A percentile compares a stretch with the other conserved stretches of the same genome.
phyloP scores from a whole-genome alignment of 1,140 invertebrate genomes.

The Anthonomus grandis region DNA sequence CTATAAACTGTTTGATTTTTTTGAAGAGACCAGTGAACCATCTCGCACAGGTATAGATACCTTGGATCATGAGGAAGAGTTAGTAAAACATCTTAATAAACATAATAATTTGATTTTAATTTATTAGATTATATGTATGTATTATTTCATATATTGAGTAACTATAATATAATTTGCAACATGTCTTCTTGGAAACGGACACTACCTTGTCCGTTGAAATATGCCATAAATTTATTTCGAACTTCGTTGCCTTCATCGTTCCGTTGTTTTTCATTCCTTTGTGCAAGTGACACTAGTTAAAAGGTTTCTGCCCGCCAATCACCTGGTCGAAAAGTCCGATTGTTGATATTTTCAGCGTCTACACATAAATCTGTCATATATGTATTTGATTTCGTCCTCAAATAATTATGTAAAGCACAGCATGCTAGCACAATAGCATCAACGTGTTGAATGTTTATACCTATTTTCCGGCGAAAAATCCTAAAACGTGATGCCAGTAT shows the following conservation, averaged over 20 bases:
- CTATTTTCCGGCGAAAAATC: conserved; percentile 38
- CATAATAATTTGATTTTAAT: neutral
- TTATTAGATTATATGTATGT: too few species aligned
- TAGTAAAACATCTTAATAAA: neutral
- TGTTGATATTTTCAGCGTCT: conserved; percentile 16
- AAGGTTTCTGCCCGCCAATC: too few species aligned
- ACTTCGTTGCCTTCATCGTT: conserved; percentile 8
- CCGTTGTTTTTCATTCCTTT: conserved; percentile 7
- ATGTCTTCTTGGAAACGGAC: too few species aligned
- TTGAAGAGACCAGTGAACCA: conserved; percentile 10
- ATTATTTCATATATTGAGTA: conserved; percentile 1
- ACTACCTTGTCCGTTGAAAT: too few species aligned
- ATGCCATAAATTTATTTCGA: too few species aligned
- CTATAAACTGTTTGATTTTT: conserved; percentile 8
- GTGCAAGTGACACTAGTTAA: conserved; percentile 8
- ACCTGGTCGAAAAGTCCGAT: conserved; percentile 14
- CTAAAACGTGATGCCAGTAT: conserved; percentile 46
- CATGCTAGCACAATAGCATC: conserved; percentile 22
- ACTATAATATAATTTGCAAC: too few species aligned
- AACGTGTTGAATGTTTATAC: conserved; percentile 11
- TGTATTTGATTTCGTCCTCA: conserved; percentile 3
- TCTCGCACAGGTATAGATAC: conserved; percentile 5
- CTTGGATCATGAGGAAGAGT: conserved; percentile 1
- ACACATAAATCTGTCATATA: conserved; percentile 15
- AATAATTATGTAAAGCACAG: conserved; percentile 23